These are phyloP conservation scores for Datnioides undecimradiatus DNA, from an alignment of 2,113 vertebrate genomes.

Conservation along the genomic window DNA sequence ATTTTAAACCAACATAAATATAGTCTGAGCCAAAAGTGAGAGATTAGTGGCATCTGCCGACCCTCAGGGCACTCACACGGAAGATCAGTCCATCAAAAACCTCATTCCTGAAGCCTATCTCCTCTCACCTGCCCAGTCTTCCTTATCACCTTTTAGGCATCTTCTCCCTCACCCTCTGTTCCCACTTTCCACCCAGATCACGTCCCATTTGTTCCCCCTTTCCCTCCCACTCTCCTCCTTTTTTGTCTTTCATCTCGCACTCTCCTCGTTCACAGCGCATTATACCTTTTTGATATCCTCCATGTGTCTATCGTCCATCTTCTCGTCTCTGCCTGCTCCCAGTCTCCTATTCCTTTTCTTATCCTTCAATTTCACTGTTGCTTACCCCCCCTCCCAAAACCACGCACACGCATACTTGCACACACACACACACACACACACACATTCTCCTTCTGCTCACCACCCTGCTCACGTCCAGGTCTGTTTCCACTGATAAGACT, in stretches of 20 bases:
- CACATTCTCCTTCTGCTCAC: constrained; percentile 58
- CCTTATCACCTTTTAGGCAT: constrained; percentile 41
- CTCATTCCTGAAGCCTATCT: constrained; percentile 33
- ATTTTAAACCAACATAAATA: neutral
- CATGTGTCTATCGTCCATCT: constrained; percentile 53
- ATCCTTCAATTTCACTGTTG: constrained; percentile 65
- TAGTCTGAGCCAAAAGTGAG: constrained; percentile 2
- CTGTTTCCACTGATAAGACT: constrained; percentile 82
- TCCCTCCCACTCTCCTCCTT: constrained; percentile 22
- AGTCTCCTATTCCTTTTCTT: constrained; percentile 61
- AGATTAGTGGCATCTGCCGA: constrained; percentile 21
- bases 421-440: neutral
- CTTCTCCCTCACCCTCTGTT: constrained; percentile 16
- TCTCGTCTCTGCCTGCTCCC: constrained; percentile 36
- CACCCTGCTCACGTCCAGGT: constrained; percentile 77
- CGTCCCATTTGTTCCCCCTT: constrained; percentile 30
- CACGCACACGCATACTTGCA: neutral
- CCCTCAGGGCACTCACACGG: neutral
- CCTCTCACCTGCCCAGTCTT: constrained; percentile 9
- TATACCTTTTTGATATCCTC: constrained; percentile 59
- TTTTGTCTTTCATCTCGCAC: constrained; percentile 52
- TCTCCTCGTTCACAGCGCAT: constrained; percentile 41
- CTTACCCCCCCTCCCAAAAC: constrained; percentile 7
- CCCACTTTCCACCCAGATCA: constrained; percentile 45
- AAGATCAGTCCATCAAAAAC: constrained; percentile 47